These are phyloP conservation scores for Pogona vitticeps DNA, from an alignment of 2,113 vertebrate species.

Conservation along the genomic window DNA sequence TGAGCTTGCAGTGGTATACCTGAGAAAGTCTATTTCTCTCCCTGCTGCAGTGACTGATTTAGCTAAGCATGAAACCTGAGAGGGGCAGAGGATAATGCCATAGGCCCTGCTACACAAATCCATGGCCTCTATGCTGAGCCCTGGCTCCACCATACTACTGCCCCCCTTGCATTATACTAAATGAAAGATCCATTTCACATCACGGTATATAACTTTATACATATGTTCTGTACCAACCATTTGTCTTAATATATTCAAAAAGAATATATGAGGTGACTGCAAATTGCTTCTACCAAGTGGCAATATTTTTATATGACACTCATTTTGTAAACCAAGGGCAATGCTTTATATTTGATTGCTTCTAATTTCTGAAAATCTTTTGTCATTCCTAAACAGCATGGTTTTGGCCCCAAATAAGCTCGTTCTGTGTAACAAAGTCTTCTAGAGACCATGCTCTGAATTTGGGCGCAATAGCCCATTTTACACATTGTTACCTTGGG, in stretches of 20 bases:
- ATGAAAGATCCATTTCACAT: background rate
- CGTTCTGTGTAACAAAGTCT: background rate
- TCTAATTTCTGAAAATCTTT: constrained; percentile 35
- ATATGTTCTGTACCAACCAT: background rate
- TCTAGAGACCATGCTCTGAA: background rate
- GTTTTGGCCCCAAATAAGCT: background rate
- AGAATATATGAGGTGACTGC: constrained; percentile 10
- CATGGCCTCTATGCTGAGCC: too few relatives aligned
- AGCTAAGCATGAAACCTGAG: too few relatives aligned
- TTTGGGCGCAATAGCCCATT: background rate
- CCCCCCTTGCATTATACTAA: background rate
- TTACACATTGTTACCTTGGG: background rate
- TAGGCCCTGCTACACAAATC: too few relatives aligned
- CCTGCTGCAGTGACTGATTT: too few relatives aligned
- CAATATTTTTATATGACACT: constrained; percentile 31
- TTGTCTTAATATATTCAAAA: constrained; percentile 38
- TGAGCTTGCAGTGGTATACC: too few relatives aligned
- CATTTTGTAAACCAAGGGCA: constrained; percentile 40
- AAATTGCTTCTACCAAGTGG: background rate
- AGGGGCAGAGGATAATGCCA: too few relatives aligned
- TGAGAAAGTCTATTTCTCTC: too few relatives aligned
- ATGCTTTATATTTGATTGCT: constrained; percentile 13
- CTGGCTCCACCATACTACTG: background rate
- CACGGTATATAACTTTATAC: background rate
- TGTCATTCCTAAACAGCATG: constrained; percentile 23